Conservation (phyloP, 92 coral and sea anemone species). For the Montipora capitata region DNA sequence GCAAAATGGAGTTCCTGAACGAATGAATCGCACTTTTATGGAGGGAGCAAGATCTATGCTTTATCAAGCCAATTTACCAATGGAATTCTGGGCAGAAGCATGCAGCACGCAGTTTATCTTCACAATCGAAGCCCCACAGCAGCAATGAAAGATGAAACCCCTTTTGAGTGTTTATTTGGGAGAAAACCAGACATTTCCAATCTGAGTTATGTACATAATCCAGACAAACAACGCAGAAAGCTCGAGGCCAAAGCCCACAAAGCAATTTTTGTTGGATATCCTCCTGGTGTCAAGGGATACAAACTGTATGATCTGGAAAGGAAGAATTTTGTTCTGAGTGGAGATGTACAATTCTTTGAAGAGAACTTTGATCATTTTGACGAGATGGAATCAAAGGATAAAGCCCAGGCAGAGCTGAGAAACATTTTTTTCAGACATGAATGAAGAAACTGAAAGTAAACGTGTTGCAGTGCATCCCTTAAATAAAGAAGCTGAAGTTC, state of each 20-base stretch:
- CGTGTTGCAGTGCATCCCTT: conserved; percentile 24
- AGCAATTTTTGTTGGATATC: conserved; percentile 73
- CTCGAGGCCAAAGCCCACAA: conserved; percentile 74
- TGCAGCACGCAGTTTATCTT: too few relatives aligned
- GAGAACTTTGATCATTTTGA: conserved; percentile 46
- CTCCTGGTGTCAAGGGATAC: conserved; percentile 75
- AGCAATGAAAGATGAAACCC: conserved; percentile 42
- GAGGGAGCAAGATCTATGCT: conserved; percentile 81
- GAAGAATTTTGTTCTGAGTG: too few relatives aligned
- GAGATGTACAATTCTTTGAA: conserved; percentile 45
- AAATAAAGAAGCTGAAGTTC: not conserved
- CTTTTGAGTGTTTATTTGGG: conserved; percentile 62
- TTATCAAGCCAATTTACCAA: conserved; percentile 50
- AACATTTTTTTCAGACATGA: conserved; percentile 37
- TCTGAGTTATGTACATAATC: too few relatives aligned
- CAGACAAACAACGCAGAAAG: conserved; percentile 65
- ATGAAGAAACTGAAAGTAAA: conserved; percentile 29
- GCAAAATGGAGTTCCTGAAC: too few relatives aligned
- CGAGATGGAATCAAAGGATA: not conserved
- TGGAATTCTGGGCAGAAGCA: too few relatives aligned
- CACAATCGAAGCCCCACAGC: too few relatives aligned
- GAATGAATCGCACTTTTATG: too few relatives aligned
- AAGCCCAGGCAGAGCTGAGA: not conserved
- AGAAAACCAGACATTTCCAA: conserved; percentile 33
- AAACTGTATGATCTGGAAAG: too few relatives aligned